Evolutionary conservation across 2,113 vertebrate species (phyloP).

Genomic region (Oreamnos americanus): DNA sequence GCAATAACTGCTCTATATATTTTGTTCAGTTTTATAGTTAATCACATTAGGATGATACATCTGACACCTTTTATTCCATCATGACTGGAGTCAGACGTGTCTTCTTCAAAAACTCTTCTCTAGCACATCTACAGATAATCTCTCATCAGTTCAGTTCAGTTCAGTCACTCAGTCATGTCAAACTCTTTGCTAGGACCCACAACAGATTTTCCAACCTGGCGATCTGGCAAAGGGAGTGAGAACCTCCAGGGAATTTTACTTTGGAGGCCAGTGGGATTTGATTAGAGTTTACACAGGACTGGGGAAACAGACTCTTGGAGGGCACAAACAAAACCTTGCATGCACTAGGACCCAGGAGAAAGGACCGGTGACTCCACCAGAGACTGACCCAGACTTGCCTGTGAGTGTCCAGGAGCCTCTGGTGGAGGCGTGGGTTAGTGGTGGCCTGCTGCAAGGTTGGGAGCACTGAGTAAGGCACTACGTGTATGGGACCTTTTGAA

Average conservation of each 20-base stretch:
- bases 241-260: background rate
- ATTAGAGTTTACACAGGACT: background rate
- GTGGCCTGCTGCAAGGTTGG: background rate
- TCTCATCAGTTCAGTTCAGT: background rate
- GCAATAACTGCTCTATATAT: background rate
- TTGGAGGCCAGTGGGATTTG: background rate
- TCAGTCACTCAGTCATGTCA: background rate
- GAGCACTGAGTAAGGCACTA: background rate
- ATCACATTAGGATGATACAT: background rate
- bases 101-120: background rate
- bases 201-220: background rate
- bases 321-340: background rate
- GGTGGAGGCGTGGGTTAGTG: fast-evolving
- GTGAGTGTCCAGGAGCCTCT: background rate
- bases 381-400: background rate
- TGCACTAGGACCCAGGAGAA: background rate
- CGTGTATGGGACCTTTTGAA: background rate
- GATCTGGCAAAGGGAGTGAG: background rate
- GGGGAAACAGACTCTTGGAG: background rate
- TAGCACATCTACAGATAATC: background rate
- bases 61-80: background rate
- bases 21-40: background rate
- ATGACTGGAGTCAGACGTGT: background rate
- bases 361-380: fast-evolving
- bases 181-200: background rate